phyloP scores from a whole-genome alignment of 2,888 invertebrate species.

The Torymus auratus region DNA sequence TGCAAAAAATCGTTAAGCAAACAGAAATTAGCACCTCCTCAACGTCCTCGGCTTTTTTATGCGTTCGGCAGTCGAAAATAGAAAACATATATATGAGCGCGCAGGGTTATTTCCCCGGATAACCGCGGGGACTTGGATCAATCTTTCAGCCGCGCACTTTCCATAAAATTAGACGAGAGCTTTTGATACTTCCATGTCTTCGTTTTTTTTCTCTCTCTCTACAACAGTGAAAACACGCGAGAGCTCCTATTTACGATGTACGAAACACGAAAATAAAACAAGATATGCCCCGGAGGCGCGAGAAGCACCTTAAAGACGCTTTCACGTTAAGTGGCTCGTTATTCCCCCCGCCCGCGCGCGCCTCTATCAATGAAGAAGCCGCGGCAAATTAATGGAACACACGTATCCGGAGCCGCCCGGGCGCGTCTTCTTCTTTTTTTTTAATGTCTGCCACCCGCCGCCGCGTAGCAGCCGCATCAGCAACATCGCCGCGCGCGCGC shows the following conservation, averaged over 20 bases:
- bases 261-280: conserved; percentile 29
- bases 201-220: not conserved
- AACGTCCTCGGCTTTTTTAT: conserved; percentile 5
- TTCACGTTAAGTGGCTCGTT: conserved; percentile 45
- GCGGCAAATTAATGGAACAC: conserved; percentile 43
- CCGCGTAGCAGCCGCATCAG: not conserved
- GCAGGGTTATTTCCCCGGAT: conserved; percentile 11
- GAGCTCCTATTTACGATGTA: conserved; percentile 30
- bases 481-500: not conserved
- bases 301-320: conserved; percentile 9
- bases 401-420: conserved; percentile 14
- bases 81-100: not conserved
- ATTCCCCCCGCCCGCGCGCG: conserved; percentile 9
- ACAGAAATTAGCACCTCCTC: conserved; percentile 39
- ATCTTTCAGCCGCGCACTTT: conserved; percentile 21
- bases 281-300: not conserved
- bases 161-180: conserved; percentile 29
- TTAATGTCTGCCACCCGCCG: not conserved
- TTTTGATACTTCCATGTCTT: not conserved
- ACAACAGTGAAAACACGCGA: not conserved
- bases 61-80: conserved; percentile 7
- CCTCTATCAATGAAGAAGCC: conserved; percentile 11
- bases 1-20: conserved; percentile 8
- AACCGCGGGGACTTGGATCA: conserved; percentile 11
- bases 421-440: not conserved